Evolutionary conservation across 2,797 vertebrate genomes (phyloP).

Genomic region (Euthynnus affinis): DNA sequence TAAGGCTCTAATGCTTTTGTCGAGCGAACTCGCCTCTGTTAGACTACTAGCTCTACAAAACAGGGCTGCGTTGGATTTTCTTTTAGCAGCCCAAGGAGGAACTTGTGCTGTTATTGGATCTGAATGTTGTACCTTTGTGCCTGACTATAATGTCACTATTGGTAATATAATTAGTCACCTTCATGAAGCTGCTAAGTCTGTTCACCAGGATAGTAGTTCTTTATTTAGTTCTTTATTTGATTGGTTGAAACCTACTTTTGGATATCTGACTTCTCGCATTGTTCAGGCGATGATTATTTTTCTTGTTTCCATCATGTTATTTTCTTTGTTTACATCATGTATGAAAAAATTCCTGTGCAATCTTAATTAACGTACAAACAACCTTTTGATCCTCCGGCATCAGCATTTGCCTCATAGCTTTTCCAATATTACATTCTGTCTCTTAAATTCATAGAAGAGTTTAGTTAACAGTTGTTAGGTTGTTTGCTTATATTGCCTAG

Average conservation of each 20-base stretch:
- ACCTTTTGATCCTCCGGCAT: neutral
- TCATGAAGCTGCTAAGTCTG: slow-evolving; percentile 25
- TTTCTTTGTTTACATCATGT: slow-evolving; percentile 55
- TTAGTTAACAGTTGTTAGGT: too few relatives aligned
- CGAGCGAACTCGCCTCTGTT: slow-evolving; percentile 64
- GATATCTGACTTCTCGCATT: slow-evolving; percentile 15
- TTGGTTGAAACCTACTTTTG: slow-evolving; percentile 39
- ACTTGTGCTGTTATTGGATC: slow-evolving; percentile 67
- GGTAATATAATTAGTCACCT: slow-evolving; percentile 58
- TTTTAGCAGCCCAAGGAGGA: slow-evolving; percentile 65
- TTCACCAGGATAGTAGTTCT: slow-evolving; percentile 55
- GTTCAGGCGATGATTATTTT: slow-evolving; percentile 45
- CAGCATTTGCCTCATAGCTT: neutral
- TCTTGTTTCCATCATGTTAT: slow-evolving; percentile 27
- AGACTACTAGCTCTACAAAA: slow-evolving; percentile 69
- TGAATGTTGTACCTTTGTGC: slow-evolving; percentile 75
- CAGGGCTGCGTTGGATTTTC: slow-evolving; percentile 71
- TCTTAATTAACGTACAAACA: neutral
- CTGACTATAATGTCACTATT: slow-evolving; percentile 67
- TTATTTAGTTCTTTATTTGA: slow-evolving; percentile 51
- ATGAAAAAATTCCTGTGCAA: slow-evolving; percentile 61
- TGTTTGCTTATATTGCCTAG: too few relatives aligned
- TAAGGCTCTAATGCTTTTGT: slow-evolving; percentile 60
- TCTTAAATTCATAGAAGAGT: too few relatives aligned
- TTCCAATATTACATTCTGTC: too few relatives aligned